Base-by-base conservation (phyloP, 2,113 vertebrate species). In the Vulpes ferrilata region DNA sequence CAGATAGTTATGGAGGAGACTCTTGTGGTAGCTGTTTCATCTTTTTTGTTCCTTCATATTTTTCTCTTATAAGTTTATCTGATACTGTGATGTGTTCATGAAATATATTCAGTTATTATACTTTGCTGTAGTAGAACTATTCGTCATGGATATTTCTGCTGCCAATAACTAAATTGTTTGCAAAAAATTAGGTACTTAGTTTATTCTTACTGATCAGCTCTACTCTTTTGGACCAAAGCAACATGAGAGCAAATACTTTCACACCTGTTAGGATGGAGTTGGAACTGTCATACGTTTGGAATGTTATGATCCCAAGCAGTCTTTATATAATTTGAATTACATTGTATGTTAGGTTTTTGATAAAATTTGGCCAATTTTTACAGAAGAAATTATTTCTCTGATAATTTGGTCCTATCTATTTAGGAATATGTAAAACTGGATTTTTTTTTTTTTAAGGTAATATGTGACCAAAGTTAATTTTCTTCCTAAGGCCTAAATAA, bases 381-480 rank as follows among this genome's bases (percentile, higher is more conserved):
- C 96, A 88, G 90, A 97, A 92, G 74, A 95, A 96, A 88, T 95
- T 96, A 96, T 84, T 96, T 98, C 92, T 97, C 74, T 96, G 88
- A 79, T 95, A 30, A 78, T 98, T 98, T 97, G 97, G 87, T 97
- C 87, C 53, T 96, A 25, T 92, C 76, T 89, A 71, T 83, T 87
- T 96, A 95, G 59, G 90, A 96, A 94, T 96, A 96, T 95, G 96
- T 98, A 93, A 95, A 97, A 97, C 88, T 92, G 91, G 71, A 88
- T 19, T 91, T 92, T 96, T 96, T 86, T 89, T 85, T 97, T 86
- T 89, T 85, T 38, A 55, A 92, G 62, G 76, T 96, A 95, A 93
- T 90, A 85, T 98, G 97, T 98, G 97, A 97, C 96, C 97, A 97
- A 95, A 97, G 90, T 98, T 98, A 74, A 69, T 96, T 97, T 98